phyloP scores from a whole-genome alignment of 2,113 vertebrate genomes.

The western clawed frog (Xenopus tropicalis) region DNA sequence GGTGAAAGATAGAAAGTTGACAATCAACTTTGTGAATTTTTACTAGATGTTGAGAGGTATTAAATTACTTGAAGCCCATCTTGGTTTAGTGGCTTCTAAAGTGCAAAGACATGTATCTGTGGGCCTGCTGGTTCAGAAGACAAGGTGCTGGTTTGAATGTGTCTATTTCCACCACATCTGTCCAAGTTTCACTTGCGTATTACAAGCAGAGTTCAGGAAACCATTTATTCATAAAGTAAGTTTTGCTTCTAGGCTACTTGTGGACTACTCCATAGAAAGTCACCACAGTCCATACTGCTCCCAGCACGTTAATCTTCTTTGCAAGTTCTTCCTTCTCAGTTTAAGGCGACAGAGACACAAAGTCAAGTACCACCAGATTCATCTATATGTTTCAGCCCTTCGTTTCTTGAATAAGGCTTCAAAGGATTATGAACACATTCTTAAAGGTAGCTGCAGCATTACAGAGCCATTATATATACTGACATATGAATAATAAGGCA shows the following conservation, averaged over 20 bases:
- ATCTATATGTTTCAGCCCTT: slow-evolving; percentile 18
- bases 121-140: slow-evolving; percentile 16
- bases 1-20: neutral
- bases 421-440: slow-evolving; percentile 19
- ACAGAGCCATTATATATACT: slow-evolving; percentile 17
- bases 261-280: slow-evolving; percentile 27
- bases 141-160: slow-evolving; percentile 6
- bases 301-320: slow-evolving; percentile 14
- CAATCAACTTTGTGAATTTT: neutral
- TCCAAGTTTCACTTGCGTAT: slow-evolving; percentile 21
- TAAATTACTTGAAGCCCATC: slow-evolving; percentile 22
- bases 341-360: slow-evolving; percentile 5
- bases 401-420: slow-evolving; percentile 30
- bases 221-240: slow-evolving; percentile 23
- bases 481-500: slow-evolving; percentile 21
- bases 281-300: slow-evolving; percentile 12
- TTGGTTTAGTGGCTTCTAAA: slow-evolving; percentile 41
- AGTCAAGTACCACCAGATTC: slow-evolving; percentile 15
- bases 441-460: slow-evolving; percentile 18
- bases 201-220: slow-evolving; percentile 18
- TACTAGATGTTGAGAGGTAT: slow-evolving; percentile 27
- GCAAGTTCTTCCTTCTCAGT: slow-evolving; percentile 21
- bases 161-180: slow-evolving; percentile 7
- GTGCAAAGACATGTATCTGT: slow-evolving; percentile 34
- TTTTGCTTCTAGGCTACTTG: slow-evolving; percentile 25